These are phyloP conservation scores for Apodemia mormo DNA, from an alignment of 2,888 invertebrate genomes.

Conservation along the genomic window DNA sequence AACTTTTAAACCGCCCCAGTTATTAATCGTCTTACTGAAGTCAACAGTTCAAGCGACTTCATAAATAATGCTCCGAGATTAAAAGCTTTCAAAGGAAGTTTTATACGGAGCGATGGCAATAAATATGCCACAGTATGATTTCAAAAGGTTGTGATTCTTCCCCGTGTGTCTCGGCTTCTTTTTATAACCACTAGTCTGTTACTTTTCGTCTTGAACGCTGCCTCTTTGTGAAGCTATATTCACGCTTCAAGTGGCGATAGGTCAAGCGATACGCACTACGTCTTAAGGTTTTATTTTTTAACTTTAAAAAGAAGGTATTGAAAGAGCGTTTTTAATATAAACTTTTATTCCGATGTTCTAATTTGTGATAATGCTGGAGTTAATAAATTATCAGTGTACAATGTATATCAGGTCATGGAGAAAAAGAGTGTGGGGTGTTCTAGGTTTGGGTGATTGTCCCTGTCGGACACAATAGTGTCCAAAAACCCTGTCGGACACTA, in stretches of 20 bases:
- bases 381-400: no score
- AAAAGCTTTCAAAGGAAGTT: constrained; percentile 31
- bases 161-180: not conserved
- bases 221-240: not conserved
- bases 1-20: constrained; percentile 9
- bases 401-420: no score
- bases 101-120: constrained; percentile 26
- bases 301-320: no score
- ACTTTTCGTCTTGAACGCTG: not conserved
- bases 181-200: not conserved
- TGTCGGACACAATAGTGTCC: no score
- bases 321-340: no score
- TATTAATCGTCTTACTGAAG: constrained; percentile 13
- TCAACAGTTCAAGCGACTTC: constrained; percentile 6
- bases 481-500: no score
- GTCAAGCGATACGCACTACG: constrained; percentile 5
- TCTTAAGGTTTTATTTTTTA: not conserved
- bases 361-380: no score
- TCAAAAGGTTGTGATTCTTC: constrained; percentile 13
- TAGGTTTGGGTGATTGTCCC: no score
- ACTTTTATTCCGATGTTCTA: no score
- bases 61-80: constrained; percentile 40
- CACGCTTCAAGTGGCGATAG: not conserved
- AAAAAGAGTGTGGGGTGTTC: no score
- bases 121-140: constrained; percentile 14